Base-by-base conservation (phyloP, 2,113 vertebrate genomes). In the Tonatia bakeri region DNA sequence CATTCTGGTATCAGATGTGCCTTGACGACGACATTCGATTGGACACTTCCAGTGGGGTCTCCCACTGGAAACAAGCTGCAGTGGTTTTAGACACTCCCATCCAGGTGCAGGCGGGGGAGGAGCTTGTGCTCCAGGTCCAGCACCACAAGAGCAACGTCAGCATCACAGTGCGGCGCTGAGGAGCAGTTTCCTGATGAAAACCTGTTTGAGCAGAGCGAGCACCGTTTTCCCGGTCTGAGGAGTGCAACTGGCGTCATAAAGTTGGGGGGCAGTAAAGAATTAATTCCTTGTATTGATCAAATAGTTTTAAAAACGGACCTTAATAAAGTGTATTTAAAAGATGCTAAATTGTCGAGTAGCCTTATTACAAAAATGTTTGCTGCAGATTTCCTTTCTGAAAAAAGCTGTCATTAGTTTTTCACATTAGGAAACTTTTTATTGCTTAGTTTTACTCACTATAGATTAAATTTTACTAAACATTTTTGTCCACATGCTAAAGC, bases 1-100 rank as follows among this genome's bases (percentile, higher is more conserved):
- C 99, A 31, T 99, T 99, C 98, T 99, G 99, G 99, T 99, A 99
- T 97, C 98, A 99, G 43, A 98, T 99, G 83, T 97, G 98, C 94
- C 98, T 99, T 67, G 99, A 99, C 94, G 98, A 98, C 38, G 99
- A 99, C 1, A 98, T 98, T 56, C 98, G 97, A 24, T 94, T 99
- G 97, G 99, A 99, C 93, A 99, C 99, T 20, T 99, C 99, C 15
- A 98, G 98, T 88, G 98, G 98, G 61, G 98, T 98, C 90, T 99
- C 99, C 0, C 99, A 99, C 98, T 99, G 99, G 99, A 99, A 99
- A 98, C 99, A 99, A 97, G 99, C 99, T 0, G 99, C 99, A 0
- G 99, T 99, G 64, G 99, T 99, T 94, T 98, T 99, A 11, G 99
- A 99, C 89, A 97, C 98, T 43, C 99, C 99, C 5, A 97, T 99